These are phyloP conservation scores for Darevskia nairensis DNA, from an alignment of 2,797 vertebrate genomes.

Conservation along the genomic window DNA sequence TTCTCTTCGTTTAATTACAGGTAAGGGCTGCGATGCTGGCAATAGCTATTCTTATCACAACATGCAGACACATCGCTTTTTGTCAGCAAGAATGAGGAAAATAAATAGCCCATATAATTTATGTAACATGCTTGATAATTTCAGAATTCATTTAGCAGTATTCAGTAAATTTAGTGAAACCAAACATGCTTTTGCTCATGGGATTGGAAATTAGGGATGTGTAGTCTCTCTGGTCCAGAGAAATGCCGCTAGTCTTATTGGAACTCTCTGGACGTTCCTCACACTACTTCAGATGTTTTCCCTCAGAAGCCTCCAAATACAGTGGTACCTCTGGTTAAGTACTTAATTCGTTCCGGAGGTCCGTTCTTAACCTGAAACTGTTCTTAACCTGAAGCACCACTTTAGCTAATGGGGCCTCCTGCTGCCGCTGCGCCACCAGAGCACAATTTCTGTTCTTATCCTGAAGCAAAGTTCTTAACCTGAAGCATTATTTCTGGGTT, in stretches of 20 bases:
- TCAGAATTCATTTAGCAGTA: background rate
- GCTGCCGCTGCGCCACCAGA: no score
- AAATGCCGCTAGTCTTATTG: background rate
- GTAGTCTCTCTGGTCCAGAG: background rate
- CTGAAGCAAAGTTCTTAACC: no score
- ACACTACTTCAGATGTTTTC: background rate
- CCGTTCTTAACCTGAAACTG: no score
- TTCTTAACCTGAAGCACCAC: no score
- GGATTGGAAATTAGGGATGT: background rate
- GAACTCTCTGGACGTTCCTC: background rate
- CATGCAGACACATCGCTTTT: background rate
- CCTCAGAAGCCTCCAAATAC: background rate
- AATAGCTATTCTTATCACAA: constrained; percentile 25
- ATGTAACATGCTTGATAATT: constrained; percentile 1
- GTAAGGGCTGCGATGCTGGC: background rate
- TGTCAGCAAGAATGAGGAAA: constrained; percentile 1
- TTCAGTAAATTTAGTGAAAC: constrained; percentile 11
- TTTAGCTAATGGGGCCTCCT: no score
- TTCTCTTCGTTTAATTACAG: constrained; percentile 38
- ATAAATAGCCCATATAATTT: constrained; percentile 9
- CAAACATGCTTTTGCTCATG: background rate
- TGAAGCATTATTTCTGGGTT: no score
- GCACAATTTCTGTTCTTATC: no score
- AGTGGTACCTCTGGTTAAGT: no score
- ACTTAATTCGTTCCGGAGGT: no score